Evolutionary conservation across 2,797 vertebrate species (phyloP).

Genomic region (Odontamblyopus rebecca): DNA sequence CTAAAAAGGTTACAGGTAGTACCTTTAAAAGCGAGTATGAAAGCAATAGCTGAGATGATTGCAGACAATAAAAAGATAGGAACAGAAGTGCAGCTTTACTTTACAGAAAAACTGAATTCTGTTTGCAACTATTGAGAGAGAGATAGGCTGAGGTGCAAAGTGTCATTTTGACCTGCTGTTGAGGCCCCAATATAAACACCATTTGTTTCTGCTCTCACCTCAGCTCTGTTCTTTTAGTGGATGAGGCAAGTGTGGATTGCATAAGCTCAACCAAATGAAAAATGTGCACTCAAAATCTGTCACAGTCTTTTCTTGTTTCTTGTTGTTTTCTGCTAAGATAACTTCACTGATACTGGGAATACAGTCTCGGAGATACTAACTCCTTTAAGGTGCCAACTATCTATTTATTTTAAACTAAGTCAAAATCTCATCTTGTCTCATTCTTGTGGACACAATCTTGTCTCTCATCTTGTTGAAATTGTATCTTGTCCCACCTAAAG

Average conservation of each 20-base stretch:
- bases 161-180: conserved; percentile 13
- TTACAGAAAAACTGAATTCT: conserved; percentile 6
- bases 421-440: too few relatives aligned
- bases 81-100: conserved; percentile 11
- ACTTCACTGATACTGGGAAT: not conserved
- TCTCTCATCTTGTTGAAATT: too few relatives aligned
- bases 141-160: conserved; percentile 14
- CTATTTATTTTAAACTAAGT: too few relatives aligned
- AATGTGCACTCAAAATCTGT: not conserved
- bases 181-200: conserved; percentile 15
- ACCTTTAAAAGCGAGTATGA: conserved; percentile 4
- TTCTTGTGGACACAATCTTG: too few relatives aligned
- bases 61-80: conserved; percentile 18
- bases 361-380: too few relatives aligned
- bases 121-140: conserved; percentile 18
- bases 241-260: not conserved
- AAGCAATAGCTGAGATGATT: conserved; percentile 9
- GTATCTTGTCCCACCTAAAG: too few relatives aligned
- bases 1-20: too few relatives aligned
- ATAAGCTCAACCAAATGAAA: not conserved
- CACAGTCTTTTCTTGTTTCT: not conserved
- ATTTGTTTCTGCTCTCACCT: conserved; percentile 5
- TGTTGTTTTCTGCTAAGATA: not conserved
- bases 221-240: conserved; percentile 5
- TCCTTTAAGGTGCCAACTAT: too few relatives aligned